Conservation (phyloP, 1,140 invertebrate species). For the Physella acuta region DNA sequence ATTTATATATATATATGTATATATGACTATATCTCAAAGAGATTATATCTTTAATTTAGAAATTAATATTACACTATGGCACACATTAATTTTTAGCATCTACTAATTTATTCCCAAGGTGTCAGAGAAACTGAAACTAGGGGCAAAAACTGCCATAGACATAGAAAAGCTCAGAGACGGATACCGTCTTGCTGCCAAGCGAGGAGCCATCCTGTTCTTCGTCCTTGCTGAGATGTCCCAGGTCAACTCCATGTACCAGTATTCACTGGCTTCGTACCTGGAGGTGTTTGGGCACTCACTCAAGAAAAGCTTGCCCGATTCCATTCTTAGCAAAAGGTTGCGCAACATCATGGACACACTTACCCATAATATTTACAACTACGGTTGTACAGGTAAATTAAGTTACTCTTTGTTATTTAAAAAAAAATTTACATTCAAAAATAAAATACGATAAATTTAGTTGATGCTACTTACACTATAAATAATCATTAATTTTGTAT, state of each 20-base stretch:
- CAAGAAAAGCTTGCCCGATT: conserved; percentile 76
- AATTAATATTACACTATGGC: too few species aligned
- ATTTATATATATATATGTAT: not conserved
- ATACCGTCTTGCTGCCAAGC: conserved; percentile 77
- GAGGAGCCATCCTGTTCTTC: conserved; percentile 87
- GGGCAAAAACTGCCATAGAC: conserved; percentile 72
- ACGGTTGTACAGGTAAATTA: conserved; percentile 76
- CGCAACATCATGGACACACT: conserved; percentile 80
- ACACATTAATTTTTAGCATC: not conserved
- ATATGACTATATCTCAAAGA: not conserved
- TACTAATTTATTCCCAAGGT: conserved; percentile 61
- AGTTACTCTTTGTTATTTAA: not conserved
- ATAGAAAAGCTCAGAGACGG: conserved; percentile 80
- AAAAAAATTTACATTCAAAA: too few species aligned
- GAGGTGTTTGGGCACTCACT: conserved; percentile 79
- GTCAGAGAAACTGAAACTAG: conserved; percentile 71
- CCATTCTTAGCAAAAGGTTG: conserved; percentile 71
- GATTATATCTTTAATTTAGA: too few species aligned
- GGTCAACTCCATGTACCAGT: conserved; percentile 89
- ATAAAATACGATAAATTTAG: too few species aligned
- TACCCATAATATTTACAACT: conserved; percentile 84
- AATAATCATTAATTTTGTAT: not conserved
- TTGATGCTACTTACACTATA: too few species aligned
- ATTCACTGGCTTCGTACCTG: conserved; percentile 70
- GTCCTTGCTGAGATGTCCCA: conserved; percentile 81